Percentiles rank a stretch among this genome's conserved stretches.
Evolutionary conservation across 2,797 vertebrate genomes (phyloP).

Genomic region (Pelodytes ibericus): DNA sequence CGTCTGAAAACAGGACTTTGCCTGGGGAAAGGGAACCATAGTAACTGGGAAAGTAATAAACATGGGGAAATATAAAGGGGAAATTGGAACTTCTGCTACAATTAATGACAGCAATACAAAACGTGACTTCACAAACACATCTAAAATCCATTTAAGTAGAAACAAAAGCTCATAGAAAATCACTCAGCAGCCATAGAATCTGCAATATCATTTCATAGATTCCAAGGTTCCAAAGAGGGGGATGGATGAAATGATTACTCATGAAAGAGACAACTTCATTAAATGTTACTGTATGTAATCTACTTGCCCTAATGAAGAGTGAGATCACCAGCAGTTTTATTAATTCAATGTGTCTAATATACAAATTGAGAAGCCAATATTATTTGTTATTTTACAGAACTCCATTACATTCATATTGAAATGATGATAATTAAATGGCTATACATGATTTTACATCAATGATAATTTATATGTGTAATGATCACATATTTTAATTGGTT

Average conservation of each 20-base stretch:
- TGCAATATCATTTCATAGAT: conserved; percentile 5
- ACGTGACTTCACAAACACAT: too few relatives aligned
- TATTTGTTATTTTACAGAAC: conserved; percentile 10
- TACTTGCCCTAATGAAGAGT: conserved; percentile 19
- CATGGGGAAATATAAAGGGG: too few relatives aligned
- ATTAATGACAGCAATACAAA: too few relatives aligned
- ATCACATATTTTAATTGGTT: conserved; percentile 15
- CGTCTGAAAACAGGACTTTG: too few relatives aligned
- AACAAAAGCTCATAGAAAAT: too few relatives aligned
- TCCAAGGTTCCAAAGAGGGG: background rate
- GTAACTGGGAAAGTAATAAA: too few relatives aligned
- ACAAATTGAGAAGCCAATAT: conserved; percentile 16
- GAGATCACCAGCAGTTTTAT: conserved; percentile 30
- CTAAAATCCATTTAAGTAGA: too few relatives aligned
- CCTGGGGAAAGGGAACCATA: too few relatives aligned
- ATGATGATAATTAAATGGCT: background rate
- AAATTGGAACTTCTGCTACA: too few relatives aligned
- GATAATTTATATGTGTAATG: conserved; percentile 10
- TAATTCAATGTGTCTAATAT: conserved; percentile 13
- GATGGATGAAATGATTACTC: conserved; percentile 30
- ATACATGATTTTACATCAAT: background rate
- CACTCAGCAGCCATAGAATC: background rate
- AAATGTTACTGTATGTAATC: conserved; percentile 25
- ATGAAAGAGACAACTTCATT: conserved; percentile 30
- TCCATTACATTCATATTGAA: conserved; percentile 9